Base-by-base conservation (phyloP, 2,888 invertebrate genomes). In the Lumbricus terrestris region DNA sequence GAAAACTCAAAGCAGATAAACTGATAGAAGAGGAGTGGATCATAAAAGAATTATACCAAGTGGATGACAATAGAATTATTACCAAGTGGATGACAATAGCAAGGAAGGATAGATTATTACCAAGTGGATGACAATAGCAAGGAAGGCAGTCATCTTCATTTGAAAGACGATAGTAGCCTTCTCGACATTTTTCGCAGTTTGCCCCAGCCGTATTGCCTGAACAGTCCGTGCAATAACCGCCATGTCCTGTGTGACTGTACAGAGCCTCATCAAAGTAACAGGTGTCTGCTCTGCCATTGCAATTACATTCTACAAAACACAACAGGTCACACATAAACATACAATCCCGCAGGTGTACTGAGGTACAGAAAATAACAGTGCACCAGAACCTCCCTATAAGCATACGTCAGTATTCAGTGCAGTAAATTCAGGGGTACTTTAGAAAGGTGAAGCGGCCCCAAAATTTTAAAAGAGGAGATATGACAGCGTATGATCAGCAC, bases 161-260 rank as follows among this genome's bases (percentile, higher is more conserved):
- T 1, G 82, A 23, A 29, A 40, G 38, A 29, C 91, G 37, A 95
- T 97, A 99, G 95, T 96, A 98, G 95, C 99, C 98, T 93, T 97
- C 97, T 92, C 97, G 96, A 95, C 99, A 99, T 23, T 97, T 96
- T 95, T 99, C 99, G 95, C 99, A 99, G 95, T 99, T 98, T 20
- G 98, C 96, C 0, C 91, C 91, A 93, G 97, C 98, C 0, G 99
- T 96, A 95, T 98, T 98, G 91, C 98, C 98, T 0, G 96, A 96
- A 94, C 99, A 99, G 94, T 99, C 98, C 91, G 97, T 95, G 94
- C 99, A 99, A 94, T 98, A 98, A 3, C 99, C 99, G 40, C 99
- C 99, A 94, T 98, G 98, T 0, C 99, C 99, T 0, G 98, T 98
- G 92, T 96, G 95, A 92, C 97, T 97, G 95, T 97, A 99, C 88